A percentile compares a stretch with the other conserved stretches of the same genome.
Evolutionary conservation across 2,113 vertebrate species (phyloP).

Genomic region (Tursiops truncatus): DNA sequence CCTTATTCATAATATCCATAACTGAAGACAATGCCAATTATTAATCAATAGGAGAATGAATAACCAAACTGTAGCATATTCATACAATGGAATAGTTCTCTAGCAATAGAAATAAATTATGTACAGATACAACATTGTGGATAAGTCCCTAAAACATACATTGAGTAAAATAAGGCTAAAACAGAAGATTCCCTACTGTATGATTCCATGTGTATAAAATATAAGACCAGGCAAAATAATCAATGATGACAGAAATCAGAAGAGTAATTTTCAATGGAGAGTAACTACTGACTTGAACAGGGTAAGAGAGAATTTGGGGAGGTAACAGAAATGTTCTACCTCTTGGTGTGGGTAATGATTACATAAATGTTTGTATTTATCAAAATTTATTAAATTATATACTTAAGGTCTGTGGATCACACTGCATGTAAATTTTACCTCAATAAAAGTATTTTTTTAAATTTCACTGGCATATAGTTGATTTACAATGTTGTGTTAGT

Average conservation of each 20-base stretch:
- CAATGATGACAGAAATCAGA: background rate
- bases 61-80: background rate
- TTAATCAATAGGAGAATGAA: background rate
- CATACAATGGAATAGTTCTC: background rate
- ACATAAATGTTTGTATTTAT: background rate
- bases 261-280: background rate
- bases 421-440: background rate
- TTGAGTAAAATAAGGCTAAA: background rate
- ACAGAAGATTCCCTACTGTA: background rate
- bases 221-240: background rate
- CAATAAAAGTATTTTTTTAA: background rate
- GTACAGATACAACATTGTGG: background rate
- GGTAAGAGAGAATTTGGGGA: background rate
- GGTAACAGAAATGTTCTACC: background rate
- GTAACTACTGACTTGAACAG: background rate
- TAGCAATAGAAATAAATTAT: background rate
- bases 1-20: background rate
- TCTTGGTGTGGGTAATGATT: background rate
- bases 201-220: background rate
- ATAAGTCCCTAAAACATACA: background rate
- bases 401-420: background rate
- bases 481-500: too few relatives aligned
- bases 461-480: too few relatives aligned
- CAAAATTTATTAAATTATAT: background rate
- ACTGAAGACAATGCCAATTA: background rate